Evolutionary conservation across 2,113 vertebrate genomes (phyloP).

Genomic region (Rhinoderma darwinii): DNA sequence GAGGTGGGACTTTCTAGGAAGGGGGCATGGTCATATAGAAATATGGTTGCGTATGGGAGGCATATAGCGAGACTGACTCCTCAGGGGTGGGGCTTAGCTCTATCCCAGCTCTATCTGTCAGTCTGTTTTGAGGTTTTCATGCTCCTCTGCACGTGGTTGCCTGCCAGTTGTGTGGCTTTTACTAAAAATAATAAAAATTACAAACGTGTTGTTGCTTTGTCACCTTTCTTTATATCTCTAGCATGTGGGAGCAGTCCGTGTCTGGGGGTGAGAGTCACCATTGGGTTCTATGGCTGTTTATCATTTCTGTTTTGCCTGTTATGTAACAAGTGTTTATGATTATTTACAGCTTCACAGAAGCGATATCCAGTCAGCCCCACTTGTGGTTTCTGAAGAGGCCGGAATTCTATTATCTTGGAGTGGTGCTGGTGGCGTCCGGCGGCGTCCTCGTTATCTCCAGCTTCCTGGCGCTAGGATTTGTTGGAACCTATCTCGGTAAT

Average conservation of each 20-base stretch:
- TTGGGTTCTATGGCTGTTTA: not conserved
- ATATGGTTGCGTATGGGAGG: not conserved
- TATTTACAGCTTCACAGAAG: slow-evolving; percentile 82
- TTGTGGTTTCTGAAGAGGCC: slow-evolving; percentile 77
- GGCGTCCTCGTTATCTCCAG: slow-evolving; percentile 86
- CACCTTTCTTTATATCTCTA: not conserved
- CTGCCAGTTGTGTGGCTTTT: not conserved
- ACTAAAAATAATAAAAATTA: too few relatives aligned
- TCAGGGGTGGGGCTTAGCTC: not conserved
- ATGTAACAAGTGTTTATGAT: not conserved
- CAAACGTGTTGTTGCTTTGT: not conserved
- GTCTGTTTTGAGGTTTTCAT: not conserved
- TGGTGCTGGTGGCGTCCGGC: slow-evolving; percentile 74
- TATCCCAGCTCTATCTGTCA: not conserved
- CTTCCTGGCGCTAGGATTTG: slow-evolving; percentile 90
- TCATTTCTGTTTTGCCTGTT: not conserved
- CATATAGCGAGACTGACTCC: not conserved
- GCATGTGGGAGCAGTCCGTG: not conserved
- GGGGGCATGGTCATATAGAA: too few relatives aligned
- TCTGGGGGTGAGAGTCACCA: not conserved
- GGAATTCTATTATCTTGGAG: slow-evolving; percentile 72
- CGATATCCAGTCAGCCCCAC: slow-evolving; percentile 82
- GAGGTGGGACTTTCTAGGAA: not conserved
- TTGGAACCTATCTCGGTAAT: slow-evolving; percentile 91
- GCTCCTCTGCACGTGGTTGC: not conserved